Conservation (phyloP, 53 echinoderm and acorn worm genomes). For the Pentamera pediparva region DNA sequence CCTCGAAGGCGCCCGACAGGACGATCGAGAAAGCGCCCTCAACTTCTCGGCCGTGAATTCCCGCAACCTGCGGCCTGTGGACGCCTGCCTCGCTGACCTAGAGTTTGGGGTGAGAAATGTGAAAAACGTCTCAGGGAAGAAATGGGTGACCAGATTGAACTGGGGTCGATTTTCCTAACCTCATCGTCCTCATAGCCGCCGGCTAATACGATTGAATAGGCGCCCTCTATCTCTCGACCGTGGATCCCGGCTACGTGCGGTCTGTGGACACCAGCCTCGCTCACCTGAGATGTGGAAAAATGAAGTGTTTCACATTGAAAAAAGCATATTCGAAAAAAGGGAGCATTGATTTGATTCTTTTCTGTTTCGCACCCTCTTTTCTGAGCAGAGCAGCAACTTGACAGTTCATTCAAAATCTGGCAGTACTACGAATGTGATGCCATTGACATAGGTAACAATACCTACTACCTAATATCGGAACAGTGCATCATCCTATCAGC, state of each 20-base stretch:
- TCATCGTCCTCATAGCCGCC: conserved; percentile 98
- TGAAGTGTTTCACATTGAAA: no score
- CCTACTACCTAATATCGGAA: no score
- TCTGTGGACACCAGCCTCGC: conserved; percentile 91
- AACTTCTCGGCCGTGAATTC: conserved; percentile 31
- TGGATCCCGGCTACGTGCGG: conserved; percentile 99
- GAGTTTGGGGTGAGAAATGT: conserved; percentile 16
- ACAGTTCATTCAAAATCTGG: no score
- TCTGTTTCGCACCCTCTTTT: no score
- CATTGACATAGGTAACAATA: no score
- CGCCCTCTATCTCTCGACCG: conserved; percentile 90
- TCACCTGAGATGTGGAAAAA: conserved; percentile 71
- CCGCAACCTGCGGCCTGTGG: conserved; percentile 32
- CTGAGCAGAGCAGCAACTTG: no score
- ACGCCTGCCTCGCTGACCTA: conserved; percentile 37
- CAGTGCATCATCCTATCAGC: no score
- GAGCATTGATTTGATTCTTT: not conserved
- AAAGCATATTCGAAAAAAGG: not conserved
- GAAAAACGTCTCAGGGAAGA: conserved; percentile 11
- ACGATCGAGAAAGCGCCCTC: conserved; percentile 34
- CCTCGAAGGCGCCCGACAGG: conserved; percentile 31
- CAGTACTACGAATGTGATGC: no score
- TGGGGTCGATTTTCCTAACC: no score
- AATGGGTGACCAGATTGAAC: no score
- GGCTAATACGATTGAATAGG: conserved; percentile 96